Evolutionary conservation across 2,113 vertebrate species (phyloP).

Genomic region (Phaetusa simplex): DNA sequence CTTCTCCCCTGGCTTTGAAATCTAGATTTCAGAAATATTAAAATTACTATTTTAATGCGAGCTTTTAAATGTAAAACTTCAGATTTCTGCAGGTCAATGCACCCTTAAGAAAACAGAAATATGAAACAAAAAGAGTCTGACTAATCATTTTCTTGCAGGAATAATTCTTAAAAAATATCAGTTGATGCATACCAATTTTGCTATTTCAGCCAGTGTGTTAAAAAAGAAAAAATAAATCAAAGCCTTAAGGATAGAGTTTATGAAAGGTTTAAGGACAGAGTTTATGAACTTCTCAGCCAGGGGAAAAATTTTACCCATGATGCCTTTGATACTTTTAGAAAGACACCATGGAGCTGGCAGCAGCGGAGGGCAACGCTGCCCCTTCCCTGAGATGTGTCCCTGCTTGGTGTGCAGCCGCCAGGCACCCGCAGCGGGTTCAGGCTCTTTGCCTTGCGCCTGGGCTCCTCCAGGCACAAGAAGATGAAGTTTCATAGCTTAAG

Average conservation of each 20-base stretch:
- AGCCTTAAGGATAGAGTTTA: not conserved
- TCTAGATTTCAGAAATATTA: not conserved
- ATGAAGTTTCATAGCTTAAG: not conserved
- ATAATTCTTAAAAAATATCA: not conserved
- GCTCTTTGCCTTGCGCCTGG: not conserved
- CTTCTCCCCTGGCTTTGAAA: not conserved
- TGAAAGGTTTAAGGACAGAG: too few species aligned
- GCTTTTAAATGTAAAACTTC: not conserved
- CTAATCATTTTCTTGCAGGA: not conserved
- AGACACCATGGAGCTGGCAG: not conserved
- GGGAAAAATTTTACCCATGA: not conserved
- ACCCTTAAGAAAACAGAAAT: not conserved
- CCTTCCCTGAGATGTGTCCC: not conserved
- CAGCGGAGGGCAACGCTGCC: not conserved
- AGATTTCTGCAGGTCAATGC: not conserved
- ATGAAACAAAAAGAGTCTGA: not conserved
- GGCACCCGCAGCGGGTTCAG: fast-evolving
- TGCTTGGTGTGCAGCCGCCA: too few species aligned
- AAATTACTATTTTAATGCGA: not conserved
- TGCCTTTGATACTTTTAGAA: not conserved
- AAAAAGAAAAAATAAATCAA: not conserved
- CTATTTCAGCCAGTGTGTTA: not conserved
- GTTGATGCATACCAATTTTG: not conserved
- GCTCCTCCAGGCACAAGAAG: not conserved
- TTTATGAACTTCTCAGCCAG: not conserved